Base-by-base conservation (phyloP, 2,113 vertebrate species). In the Crocuta crocuta region DNA sequence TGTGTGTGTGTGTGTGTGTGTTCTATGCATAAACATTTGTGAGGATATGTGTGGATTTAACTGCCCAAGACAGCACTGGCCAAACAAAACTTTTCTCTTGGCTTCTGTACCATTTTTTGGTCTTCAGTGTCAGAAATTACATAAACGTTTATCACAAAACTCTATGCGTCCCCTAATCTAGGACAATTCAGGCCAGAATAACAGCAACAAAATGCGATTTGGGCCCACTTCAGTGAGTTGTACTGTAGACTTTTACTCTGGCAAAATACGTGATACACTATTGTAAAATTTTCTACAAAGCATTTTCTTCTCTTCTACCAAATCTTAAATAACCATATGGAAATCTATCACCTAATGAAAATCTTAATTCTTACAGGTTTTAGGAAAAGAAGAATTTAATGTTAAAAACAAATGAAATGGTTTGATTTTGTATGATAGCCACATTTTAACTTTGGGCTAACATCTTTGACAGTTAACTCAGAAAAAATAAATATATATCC, bases 381-480 rank as follows among this genome's bases (percentile, higher is more conserved):
- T 70, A 82, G 70, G 71, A 83, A 81, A 95, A 35, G 10, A 89
- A 45, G 9, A 10, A 24, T 71, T 48, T 83, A 66, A 94, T 43
- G 39, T 97, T 87, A 70, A 28, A 92, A 76, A 78, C 68, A 84
- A 74, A 65, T 39, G 5, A 61, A 83, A 50, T 55, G 50, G 68
- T 53, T 89, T 81, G 45, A 90, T 68, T 70, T 90, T 91, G 70
- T 78, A 92, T 74, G 73, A 55, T 28, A 86, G 66, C 26, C 55
- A 68, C 15, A 63, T 73, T 87, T 91, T 48, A 90, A 0, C 65
- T 95, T 28, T 24, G 90, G 33, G 7, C 21, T 97, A 91, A 92
- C 21, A 86, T 89, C 23, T 90, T 86, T 97, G 79, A 97, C 23
- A 91, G 28, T 76, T 82, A 90, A 68, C 71, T 90, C 15, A 33